These are phyloP conservation scores for Drosophila setosimentum DNA, from an alignment of 2,888 invertebrate species.

Conservation along the genomic window DNA sequence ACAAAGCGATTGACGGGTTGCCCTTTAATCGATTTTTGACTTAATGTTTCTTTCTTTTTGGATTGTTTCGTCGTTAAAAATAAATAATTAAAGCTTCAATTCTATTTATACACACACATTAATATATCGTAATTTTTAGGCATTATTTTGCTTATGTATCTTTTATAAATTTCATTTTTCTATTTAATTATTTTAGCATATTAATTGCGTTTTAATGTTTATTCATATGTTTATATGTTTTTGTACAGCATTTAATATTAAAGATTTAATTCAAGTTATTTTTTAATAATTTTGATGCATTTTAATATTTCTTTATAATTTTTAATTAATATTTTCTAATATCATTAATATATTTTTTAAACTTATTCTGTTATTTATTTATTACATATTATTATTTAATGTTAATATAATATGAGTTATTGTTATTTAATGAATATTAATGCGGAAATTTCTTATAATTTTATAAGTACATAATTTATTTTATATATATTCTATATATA, in stretches of 20 bases:
- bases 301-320: neutral
- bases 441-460: neutral
- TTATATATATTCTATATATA: neutral
- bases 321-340: neutral
- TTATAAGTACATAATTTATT: neutral
- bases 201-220: neutral
- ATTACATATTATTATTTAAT: neutral
- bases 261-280: neutral
- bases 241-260: neutral
- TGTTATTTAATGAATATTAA: neutral
- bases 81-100: conserved; percentile 1
- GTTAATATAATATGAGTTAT: neutral
- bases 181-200: neutral
- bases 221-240: neutral
- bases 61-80: neutral
- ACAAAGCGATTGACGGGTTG: conserved; percentile 49
- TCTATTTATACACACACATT: neutral
- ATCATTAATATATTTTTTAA: neutral
- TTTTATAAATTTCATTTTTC: neutral
- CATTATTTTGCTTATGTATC: neutral
- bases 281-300: neutral
- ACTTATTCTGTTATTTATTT: neutral
- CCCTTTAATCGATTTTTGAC: conserved; percentile 58
- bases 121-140: neutral
- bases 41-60: conserved; percentile 15